A percentile compares a stretch with the other conserved stretches of the same genome.
phyloP scores from a whole-genome alignment of 2,888 invertebrate species.

The Gastrophysa polygoni region DNA sequence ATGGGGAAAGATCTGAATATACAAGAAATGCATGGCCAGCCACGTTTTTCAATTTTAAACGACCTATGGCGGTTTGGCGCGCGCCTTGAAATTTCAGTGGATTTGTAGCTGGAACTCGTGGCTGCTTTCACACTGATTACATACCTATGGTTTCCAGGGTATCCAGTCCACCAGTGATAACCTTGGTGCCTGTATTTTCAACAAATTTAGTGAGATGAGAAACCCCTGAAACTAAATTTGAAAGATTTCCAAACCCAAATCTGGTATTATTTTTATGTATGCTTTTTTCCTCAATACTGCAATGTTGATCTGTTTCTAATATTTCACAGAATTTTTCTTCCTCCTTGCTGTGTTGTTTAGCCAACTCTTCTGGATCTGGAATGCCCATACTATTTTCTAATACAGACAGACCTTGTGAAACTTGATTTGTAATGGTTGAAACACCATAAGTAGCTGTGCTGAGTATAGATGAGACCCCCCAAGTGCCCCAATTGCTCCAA shows the following conservation, averaged over 20 bases:
- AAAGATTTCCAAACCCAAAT: constrained; percentile 62
- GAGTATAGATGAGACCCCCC: constrained; percentile 76
- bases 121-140: no score
- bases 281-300: background rate
- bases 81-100: no score
- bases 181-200: constrained; percentile 66
- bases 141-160: constrained; percentile 87
- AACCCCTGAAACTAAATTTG: constrained; percentile 70
- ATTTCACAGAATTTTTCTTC: constrained; percentile 33
- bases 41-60: no score
- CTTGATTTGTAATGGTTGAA: constrained; percentile 77
- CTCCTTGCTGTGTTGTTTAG: constrained; percentile 57
- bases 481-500: constrained; percentile 68
- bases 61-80: no score
- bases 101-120: no score
- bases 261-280: constrained; percentile 13
- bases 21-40: no score
- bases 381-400: constrained; percentile 83
- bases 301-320: background rate
- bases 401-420: constrained; percentile 80
- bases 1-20: no score
- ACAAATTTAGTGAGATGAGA: constrained; percentile 69
- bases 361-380: constrained; percentile 81
- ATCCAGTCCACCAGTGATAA: constrained; percentile 80
- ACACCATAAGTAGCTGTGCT: constrained; percentile 79